A percentile compares a stretch with the other conserved stretches of the same genome.
Conservation (phyloP, 2,113 vertebrate genomes). For the Micronycteris hirsuta region DNA sequence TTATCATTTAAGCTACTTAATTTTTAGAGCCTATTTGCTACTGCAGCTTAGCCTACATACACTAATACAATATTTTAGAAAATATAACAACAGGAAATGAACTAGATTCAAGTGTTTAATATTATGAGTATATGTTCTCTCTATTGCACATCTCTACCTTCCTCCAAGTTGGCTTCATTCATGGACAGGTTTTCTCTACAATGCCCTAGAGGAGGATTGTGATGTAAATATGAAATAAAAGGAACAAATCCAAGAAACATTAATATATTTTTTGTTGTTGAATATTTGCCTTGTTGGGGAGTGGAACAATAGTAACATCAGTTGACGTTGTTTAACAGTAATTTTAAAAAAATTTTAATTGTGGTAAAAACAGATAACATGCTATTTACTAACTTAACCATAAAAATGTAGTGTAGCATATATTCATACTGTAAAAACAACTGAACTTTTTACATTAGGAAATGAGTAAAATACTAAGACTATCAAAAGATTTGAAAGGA, state of each 20-base stretch:
- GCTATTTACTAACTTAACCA: not conserved
- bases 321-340: not conserved
- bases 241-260: not conserved
- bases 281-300: not conserved
- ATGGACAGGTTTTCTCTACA: not conserved
- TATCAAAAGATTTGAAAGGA: not conserved
- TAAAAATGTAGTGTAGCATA: not conserved
- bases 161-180: not conserved
- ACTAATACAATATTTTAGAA: slow-evolving; percentile 5
- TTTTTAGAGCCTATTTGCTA: slow-evolving; percentile 3
- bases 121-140: not conserved
- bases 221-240: not conserved
- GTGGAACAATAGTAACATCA: not conserved
- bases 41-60: not conserved
- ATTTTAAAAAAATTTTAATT: not conserved
- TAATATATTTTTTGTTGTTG: not conserved
- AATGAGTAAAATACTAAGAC: not conserved
- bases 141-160: not conserved
- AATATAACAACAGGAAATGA: slow-evolving; percentile 3
- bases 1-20: not conserved
- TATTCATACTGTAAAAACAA: not conserved
- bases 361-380: not conserved
- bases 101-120: not conserved
- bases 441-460: not conserved
- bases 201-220: not conserved